A percentile compares a stretch with the other conserved stretches of the same genome.
phyloP scores from a whole-genome alignment of 2,113 vertebrate species.

The Scolopax mira region DNA sequence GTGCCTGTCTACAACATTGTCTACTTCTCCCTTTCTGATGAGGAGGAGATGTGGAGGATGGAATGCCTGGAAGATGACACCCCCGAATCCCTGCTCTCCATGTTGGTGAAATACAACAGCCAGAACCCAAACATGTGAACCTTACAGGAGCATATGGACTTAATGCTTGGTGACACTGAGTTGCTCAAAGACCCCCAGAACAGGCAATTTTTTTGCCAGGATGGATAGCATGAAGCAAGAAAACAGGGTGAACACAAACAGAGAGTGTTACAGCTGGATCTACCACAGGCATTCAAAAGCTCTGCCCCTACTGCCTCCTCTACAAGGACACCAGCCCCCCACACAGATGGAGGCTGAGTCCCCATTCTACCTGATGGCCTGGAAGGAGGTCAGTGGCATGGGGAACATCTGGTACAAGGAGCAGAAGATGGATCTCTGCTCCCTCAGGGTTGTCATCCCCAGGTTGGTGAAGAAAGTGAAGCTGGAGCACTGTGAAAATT shows the following conservation, averaged over 20 bases:
- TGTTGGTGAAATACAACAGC: conserved; percentile 66
- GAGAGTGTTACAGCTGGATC: conserved; percentile 7
- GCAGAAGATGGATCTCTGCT: conserved; percentile 56
- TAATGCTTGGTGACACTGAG: conserved; percentile 47
- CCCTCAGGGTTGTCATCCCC: conserved; percentile 34
- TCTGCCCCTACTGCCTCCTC: conserved; percentile 59
- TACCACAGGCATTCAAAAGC: conserved; percentile 40
- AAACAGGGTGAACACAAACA: background rate
- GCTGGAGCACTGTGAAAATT: conserved; percentile 63
- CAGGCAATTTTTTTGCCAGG: conserved; percentile 56
- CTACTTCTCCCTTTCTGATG: conserved; percentile 49
- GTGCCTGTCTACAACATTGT: conserved; percentile 31
- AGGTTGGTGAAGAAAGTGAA: conserved; percentile 64
- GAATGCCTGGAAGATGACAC: conserved; percentile 57
- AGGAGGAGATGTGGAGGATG: conserved; percentile 64
- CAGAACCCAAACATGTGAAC: conserved; percentile 63
- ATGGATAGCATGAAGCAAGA: conserved; percentile 53
- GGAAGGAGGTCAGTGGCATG: conserved; percentile 23
- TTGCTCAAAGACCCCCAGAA: conserved; percentile 66
- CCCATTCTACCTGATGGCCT: conserved; percentile 40
- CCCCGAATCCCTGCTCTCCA: conserved; percentile 34
- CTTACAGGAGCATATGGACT: conserved; percentile 46
- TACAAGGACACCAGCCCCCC: conserved; percentile 37
- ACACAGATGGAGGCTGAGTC: conserved; percentile 44
- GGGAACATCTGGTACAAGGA: conserved; percentile 48